Evolutionary conservation across 2,113 vertebrate genomes (phyloP), one percentile per base, ranked within the genome.

Genomic region (Crotalus horridus): DNA sequence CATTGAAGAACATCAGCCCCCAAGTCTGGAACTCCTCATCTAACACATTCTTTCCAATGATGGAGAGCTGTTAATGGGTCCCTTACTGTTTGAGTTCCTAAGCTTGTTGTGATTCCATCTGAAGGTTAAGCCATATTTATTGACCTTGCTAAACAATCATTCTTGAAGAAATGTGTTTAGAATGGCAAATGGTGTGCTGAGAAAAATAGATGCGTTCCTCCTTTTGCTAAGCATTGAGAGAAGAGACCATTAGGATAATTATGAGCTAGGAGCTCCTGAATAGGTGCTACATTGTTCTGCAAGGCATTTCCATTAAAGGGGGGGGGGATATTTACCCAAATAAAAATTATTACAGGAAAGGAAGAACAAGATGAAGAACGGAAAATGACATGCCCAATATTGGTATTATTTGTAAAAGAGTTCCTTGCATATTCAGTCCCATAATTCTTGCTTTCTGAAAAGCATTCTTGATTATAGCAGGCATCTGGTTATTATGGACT

Each of bases 401-500:
- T 85, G 58, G 0, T 24, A 46, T 7, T 0, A 53, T 2, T 17
- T 90, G 58, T 92, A 93, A 92, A 92, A 95, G n/a, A 7, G 3
- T 93, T 91, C 5, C 55, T 93, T 61, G 1, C 59, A 24, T 1
- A 21, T 51, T 39, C 85, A 85, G 55, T 51, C 90, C 2, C 46
- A 64, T 54, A 29, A 1, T 12, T 48, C 89, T 51, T 8, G 4
- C 91, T 90, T 94, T 53, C 55, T 46, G 29, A 69, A 33, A 93
- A 94, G 81, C 39, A 91, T 89, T 11, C 90, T 91, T 91, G 90
- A 69, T 90, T 91, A 46, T 85, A 94, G 85, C 0, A 3, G 92
- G 43, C 81, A 93, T 90, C 91, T 94, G 87, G 6, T 46, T 95
- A 93, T 90, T 53, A 51, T n/a, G 94, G 13, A 90, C 2, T n/a